Evolutionary conservation across 2,797 vertebrate species (phyloP).

Genomic region (Pyrocephalus nanus): DNA sequence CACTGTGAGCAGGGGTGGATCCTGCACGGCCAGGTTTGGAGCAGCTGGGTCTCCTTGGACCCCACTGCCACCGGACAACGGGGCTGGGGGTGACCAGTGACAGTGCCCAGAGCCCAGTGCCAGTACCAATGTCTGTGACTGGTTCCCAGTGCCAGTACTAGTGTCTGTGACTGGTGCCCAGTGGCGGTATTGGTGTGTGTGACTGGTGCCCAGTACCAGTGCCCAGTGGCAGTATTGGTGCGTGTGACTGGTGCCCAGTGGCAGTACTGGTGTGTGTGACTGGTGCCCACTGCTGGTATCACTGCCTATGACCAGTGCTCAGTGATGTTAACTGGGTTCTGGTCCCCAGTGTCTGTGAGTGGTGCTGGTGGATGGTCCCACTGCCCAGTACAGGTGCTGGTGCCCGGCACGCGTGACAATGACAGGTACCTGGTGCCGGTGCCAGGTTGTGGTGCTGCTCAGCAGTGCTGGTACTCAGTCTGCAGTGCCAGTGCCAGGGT

Average conservation of each 20-base stretch:
- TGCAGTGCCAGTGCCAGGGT: not conserved
- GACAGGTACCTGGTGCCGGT: not conserved
- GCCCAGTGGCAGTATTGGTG: too few species aligned
- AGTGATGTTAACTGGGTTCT: not conserved
- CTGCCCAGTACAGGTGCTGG: not conserved
- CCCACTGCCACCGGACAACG: fast-evolving
- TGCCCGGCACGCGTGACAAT: not conserved
- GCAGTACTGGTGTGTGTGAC: not conserved
- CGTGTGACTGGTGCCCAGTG: too few species aligned
- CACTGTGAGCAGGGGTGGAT: not conserved
- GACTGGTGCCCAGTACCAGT: not conserved
- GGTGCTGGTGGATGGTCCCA: not conserved
- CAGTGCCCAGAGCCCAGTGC: too few species aligned
- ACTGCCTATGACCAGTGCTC: not conserved
- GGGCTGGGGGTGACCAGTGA: not conserved
- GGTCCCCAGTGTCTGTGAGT: fast-evolving
- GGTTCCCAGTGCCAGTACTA: not conserved
- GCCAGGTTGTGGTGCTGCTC: not conserved
- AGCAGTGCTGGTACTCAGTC: not conserved
- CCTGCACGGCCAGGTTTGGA: too few species aligned
- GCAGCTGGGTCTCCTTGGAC: not conserved
- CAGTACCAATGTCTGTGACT: not conserved
- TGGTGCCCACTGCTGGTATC: not conserved
- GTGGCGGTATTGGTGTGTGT: fast-evolving
- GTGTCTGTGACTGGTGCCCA: not conserved